Base-by-base conservation (phyloP, 2,888 invertebrate species). In the Caenorhabditis sp. region DNA sequence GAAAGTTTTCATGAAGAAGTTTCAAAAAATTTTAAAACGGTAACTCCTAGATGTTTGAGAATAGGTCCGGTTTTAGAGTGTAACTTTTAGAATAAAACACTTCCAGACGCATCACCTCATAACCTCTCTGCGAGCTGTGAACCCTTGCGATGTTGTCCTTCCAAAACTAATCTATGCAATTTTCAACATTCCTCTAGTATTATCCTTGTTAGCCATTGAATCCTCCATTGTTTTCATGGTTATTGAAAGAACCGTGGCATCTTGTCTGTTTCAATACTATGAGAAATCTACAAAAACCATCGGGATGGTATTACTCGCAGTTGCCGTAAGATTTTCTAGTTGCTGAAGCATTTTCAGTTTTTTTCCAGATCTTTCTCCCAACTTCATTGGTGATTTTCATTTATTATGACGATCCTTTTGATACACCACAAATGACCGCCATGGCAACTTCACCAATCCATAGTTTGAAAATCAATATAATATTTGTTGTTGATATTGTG, bases 151-250 rank as follows among this genome's bases (percentile, higher is more conserved):
- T 10, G 67, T 72, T 1, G 62, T 72, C 31, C 64, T 72, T 20
- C 31, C 71, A 0, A 67, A 67, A 38, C 3, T 8, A 8, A 56
- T 64, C 23, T 72, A 54, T 27, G 64, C 64, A 5, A n/a, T 17
- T 8, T 61, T 72, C 61, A 67, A 72, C 31, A 43, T 72, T n/a
- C 71, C 71, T 2, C 20, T 72, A 14, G 58, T 64, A 20, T 67
- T 72, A 25, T 67, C 71, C 17, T 61, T 67, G 63, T 26, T 72
- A n/a, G 63, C 63, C 38, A 72, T 72, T 50, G 71, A 72, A 59
- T 67, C 67, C 53, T 72, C 71, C 21, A 63, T 63, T 23, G 27
- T 67, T 53, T 14, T 63, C 12, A 72, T 72, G 71, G 67, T 72
- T 20, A 64, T 72, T 57, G 71, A 72, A 53, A 27, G 71, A 23